These are phyloP conservation scores for Diogma glabrata DNA, from an alignment of 2,888 invertebrate species.

Conservation along the genomic window DNA sequence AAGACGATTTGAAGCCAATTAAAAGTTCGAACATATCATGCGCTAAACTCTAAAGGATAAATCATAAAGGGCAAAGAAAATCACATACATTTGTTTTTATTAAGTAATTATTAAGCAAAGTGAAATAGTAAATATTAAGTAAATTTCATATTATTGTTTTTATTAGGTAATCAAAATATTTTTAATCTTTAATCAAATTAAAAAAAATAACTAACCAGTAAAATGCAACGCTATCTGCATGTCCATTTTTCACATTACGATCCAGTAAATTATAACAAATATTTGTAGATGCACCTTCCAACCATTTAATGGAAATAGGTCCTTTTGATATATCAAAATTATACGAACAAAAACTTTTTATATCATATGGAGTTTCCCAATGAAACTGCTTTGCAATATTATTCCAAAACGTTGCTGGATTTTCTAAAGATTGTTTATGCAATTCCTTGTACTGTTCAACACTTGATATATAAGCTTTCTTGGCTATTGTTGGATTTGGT, in stretches of 20 bases:
- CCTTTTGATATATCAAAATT: constrained; percentile 88
- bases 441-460: constrained; percentile 69
- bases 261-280: constrained; percentile 93
- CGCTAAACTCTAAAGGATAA: no score
- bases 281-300: constrained; percentile 91
- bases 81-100: no score
- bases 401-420: constrained; percentile 88
- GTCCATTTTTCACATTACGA: constrained; percentile 76
- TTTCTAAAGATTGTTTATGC: constrained; percentile 75
- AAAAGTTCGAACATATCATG: no score
- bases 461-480: constrained; percentile 52
- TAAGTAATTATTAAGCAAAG: no score
- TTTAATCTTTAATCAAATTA: not conserved
- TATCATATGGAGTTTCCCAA: constrained; percentile 72
- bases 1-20: no score
- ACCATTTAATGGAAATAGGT: constrained; percentile 83
- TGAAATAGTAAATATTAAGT: no score
- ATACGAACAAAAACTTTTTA: constrained; percentile 70
- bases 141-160: no score
- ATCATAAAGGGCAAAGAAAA: no score
- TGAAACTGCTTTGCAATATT: constrained; percentile 86
- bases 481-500: constrained; percentile 44
- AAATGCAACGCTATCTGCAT: constrained; percentile 84
- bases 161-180: no score
- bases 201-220: constrained; percentile 66